Evolutionary conservation across 2,888 invertebrate species (phyloP).

Genomic region (Deilephila porcellus): DNA sequence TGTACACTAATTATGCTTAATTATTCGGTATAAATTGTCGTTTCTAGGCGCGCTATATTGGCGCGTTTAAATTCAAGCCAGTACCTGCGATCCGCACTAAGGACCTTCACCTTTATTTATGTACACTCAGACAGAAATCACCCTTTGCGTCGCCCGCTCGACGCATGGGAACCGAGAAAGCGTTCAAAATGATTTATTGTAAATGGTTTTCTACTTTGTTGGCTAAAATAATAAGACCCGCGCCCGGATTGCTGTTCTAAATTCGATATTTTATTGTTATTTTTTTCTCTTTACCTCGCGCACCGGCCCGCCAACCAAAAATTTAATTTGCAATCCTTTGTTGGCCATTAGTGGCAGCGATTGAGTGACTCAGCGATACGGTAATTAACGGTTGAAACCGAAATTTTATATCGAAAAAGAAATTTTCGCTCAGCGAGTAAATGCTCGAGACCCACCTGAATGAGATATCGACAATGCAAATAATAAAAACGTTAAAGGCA

Average conservation of each 20-base stretch:
- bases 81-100: constrained; percentile 79
- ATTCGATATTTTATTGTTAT: constrained; percentile 78
- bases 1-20: not conserved
- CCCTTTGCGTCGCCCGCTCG: constrained; percentile 82
- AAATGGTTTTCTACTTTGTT: constrained; percentile 85
- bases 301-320: constrained; percentile 55
- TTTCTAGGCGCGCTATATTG: constrained; percentile 36
- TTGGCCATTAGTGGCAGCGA: constrained; percentile 55
- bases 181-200: constrained; percentile 85
- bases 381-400: constrained; percentile 48
- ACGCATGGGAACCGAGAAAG: constrained; percentile 82
- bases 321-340: constrained; percentile 74
- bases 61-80: constrained; percentile 52
- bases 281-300: constrained; percentile 66
- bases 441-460: constrained; percentile 63
- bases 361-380: constrained; percentile 61
- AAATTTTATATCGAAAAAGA: constrained; percentile 33
- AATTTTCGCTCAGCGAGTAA: constrained; percentile 52
- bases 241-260: constrained; percentile 77
- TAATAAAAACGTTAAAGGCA: constrained; percentile 76
- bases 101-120: constrained; percentile 83
- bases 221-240: constrained; percentile 83
- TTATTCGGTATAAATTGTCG: not conserved
- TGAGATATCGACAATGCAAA: constrained; percentile 74
- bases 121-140: constrained; percentile 83